Percentiles rank a stretch among this genome's conserved stretches.
phyloP scores from a whole-genome alignment of 2,888 invertebrate genomes.

The Orchesella flavescens region DNA sequence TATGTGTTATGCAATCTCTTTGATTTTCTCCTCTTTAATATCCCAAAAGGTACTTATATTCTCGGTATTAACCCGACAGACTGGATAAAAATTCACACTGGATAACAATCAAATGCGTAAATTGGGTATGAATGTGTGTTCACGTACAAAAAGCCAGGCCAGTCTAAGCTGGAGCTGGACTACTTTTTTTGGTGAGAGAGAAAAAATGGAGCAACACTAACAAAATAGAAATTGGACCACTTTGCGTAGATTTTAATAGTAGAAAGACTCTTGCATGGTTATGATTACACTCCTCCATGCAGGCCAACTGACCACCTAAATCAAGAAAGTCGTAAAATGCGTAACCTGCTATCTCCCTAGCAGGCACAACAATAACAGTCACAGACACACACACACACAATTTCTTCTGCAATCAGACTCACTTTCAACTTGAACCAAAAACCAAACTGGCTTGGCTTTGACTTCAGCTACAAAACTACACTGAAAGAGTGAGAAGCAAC shows the following conservation, averaged over 20 bases:
- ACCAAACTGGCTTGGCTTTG: not conserved
- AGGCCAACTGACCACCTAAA: conserved; percentile 58
- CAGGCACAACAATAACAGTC: conserved; percentile 42
- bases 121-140: no score
- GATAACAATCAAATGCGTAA: no score
- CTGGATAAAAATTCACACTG: no score
- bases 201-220: conserved; percentile 32
- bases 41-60: no score
- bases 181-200: not conserved
- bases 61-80: no score
- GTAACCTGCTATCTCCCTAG: conserved; percentile 43
- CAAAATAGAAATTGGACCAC: conserved; percentile 51
- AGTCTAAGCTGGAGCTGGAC: no score
- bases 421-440: not conserved
- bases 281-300: conserved; percentile 39
- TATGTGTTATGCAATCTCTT: no score
- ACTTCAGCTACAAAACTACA: not conserved
- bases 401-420: no score
- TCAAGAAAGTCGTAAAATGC: conserved; percentile 58
- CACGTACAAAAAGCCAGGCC: no score
- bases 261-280: conserved; percentile 18
- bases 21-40: no score
- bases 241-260: conserved; percentile 34
- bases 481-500: not conserved
- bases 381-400: conserved; percentile 17